phyloP scores from a whole-genome alignment of 2,888 invertebrate genomes.

The Shargacucullia verbasci region DNA sequence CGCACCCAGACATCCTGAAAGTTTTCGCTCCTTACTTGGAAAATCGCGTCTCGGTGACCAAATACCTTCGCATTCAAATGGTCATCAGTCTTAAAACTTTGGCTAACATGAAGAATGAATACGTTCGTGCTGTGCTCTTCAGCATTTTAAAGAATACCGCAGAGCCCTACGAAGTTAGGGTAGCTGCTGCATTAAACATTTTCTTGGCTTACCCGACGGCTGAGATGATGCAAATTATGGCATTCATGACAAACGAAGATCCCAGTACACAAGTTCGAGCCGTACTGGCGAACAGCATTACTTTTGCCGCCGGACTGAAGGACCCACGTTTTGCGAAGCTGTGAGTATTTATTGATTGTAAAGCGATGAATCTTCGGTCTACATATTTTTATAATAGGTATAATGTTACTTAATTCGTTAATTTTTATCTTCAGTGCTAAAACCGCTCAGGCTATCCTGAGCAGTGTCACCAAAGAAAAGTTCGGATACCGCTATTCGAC shows the following conservation, averaged over 20 bases:
- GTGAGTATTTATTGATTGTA: slow-evolving; percentile 75
- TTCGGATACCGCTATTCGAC: slow-evolving; percentile 87
- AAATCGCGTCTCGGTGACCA: slow-evolving; percentile 86
- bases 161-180: slow-evolving; percentile 91
- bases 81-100: slow-evolving; percentile 88
- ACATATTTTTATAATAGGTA: no score
- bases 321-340: slow-evolving; percentile 77
- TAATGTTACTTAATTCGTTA: no score
- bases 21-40: slow-evolving; percentile 92
- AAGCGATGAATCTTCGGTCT: not conserved
- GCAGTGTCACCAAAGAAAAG: slow-evolving; percentile 79
- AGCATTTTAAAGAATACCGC: slow-evolving; percentile 91
- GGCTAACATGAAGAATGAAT: slow-evolving; percentile 81
- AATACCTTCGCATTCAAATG: slow-evolving; percentile 91
- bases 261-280: slow-evolving; percentile 90
- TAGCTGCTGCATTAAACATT: slow-evolving; percentile 90
- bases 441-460: slow-evolving; percentile 82
- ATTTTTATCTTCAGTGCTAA: slow-evolving; percentile 68
- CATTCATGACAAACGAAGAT: slow-evolving; percentile 91
- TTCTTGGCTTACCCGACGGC: slow-evolving; percentile 90
- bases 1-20: slow-evolving; percentile 88
- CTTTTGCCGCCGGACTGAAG: slow-evolving; percentile 85
- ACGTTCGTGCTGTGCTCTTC: slow-evolving; percentile 89
- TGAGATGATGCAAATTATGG: slow-evolving; percentile 91
- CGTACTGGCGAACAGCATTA: slow-evolving; percentile 90